Evolutionary conservation across 2,113 vertebrate species (phyloP).

Genomic region (Hystrix brachyura): DNA sequence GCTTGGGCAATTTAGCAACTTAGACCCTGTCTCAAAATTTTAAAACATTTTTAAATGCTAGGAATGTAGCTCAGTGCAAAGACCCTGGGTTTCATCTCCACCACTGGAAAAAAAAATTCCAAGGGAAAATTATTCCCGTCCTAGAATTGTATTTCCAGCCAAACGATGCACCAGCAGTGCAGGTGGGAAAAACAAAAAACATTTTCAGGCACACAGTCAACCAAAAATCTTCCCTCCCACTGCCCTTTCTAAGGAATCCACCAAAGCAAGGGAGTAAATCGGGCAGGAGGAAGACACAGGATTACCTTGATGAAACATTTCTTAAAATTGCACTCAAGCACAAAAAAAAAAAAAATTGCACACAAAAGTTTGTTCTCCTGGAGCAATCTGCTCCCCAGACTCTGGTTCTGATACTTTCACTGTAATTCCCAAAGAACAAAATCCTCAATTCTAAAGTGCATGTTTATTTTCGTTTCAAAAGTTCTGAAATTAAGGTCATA

Average conservation of each 20-base stretch:
- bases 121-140: background rate
- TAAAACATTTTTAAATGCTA: background rate
- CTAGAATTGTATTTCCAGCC: constrained; percentile 15
- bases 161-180: background rate
- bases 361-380: background rate
- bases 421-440: background rate
- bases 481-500: background rate
- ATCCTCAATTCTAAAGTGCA: background rate
- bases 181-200: background rate
- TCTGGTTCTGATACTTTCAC: background rate
- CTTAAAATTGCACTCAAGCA: background rate
- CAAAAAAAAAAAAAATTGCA: background rate
- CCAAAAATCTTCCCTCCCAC: background rate
- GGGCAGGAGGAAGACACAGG: background rate
- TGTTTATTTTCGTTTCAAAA: background rate
- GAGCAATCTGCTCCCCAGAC: background rate
- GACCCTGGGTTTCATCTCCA: background rate
- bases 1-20: background rate
- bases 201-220: background rate
- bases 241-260: background rate
- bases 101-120: background rate
- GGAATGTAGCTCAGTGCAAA: background rate
- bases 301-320: background rate
- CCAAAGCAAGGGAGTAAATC: background rate
- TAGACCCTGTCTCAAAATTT: background rate